Evolutionary conservation across 1,140 invertebrate genomes (phyloP).

Genomic region (Drosophila paulistorum): DNA sequence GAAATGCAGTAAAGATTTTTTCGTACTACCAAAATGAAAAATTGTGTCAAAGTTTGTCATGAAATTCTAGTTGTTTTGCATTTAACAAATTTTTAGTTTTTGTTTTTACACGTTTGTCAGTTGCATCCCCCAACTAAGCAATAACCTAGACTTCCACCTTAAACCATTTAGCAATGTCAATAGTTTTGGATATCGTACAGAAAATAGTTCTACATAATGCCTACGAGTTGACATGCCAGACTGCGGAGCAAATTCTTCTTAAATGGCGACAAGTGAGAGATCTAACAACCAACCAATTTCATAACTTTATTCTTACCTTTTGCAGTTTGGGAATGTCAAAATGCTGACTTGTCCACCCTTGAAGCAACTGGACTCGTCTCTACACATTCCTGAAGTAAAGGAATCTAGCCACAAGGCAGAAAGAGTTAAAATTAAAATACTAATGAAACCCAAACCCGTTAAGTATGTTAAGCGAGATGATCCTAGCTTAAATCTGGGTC

Average conservation of each 20-base stretch:
- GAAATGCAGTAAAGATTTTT: not conserved
- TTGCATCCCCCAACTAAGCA: slow-evolving; percentile 12
- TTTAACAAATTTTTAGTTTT: not conserved
- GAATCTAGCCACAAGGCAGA: not conserved
- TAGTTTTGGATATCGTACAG: slow-evolving; percentile 59
- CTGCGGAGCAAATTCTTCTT: slow-evolving; percentile 17
- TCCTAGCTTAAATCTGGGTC: slow-evolving; percentile 32
- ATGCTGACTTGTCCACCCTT: not conserved
- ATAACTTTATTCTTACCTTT: not conserved
- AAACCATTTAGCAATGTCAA: slow-evolving; percentile 39
- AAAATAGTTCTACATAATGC: slow-evolving; percentile 50
- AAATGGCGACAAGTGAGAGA: slow-evolving; percentile 40
- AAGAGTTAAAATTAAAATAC: not conserved
- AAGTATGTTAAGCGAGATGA: slow-evolving; percentile 12
- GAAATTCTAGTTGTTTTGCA: not conserved
- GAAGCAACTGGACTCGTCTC: not conserved
- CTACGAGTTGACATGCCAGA: slow-evolving; percentile 42
- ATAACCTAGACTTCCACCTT: slow-evolving; percentile 31
- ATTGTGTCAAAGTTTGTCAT: not conserved
- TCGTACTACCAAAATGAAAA: not conserved
- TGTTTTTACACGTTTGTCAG: not conserved
- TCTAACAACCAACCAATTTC: not conserved
- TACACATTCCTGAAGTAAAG: not conserved
- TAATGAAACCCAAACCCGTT: not conserved
- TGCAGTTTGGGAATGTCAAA: not conserved